phyloP scores from a whole-genome alignment of 2,888 invertebrate genomes.

The Crocallis elinguaria region DNA sequence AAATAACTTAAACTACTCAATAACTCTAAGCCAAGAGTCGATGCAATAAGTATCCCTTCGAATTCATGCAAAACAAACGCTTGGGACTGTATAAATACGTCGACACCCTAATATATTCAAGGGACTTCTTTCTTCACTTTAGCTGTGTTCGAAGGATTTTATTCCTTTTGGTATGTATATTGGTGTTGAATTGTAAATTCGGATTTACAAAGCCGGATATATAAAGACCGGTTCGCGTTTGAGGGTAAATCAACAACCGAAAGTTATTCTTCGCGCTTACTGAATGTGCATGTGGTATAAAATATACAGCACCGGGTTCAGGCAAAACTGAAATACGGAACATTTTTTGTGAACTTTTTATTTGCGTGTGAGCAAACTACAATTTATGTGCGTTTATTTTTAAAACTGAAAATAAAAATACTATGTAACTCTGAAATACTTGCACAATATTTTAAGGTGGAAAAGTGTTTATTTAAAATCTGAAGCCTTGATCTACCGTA shows the following conservation, averaged over 20 bases:
- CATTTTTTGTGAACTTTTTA: constrained; percentile 18
- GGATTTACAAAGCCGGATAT: constrained; percentile 31
- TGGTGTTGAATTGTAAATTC: constrained; percentile 36
- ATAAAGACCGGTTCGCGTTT: constrained; percentile 28
- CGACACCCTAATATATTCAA: not conserved
- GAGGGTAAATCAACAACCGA: constrained; percentile 34
- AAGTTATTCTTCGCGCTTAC: constrained; percentile 34
- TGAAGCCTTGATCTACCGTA: no score
- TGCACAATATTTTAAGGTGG: no score
- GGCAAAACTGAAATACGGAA: constrained; percentile 7
- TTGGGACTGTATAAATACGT: no score
- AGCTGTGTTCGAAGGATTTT: constrained; percentile 14
- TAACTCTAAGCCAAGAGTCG: no score
- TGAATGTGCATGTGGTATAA: constrained; percentile 23
- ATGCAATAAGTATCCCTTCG: no score
- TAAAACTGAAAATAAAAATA: not conserved
- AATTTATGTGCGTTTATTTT: constrained; percentile 15
- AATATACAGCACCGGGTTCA: constrained; percentile 11
- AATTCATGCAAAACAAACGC: no score
- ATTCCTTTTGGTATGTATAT: constrained; percentile 31
- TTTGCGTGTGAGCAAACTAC: constrained; percentile 1
- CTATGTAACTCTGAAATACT: not conserved
- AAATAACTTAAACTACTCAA: no score
- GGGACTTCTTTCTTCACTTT: constrained; percentile 8
- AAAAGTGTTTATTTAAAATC: no score